Evolutionary conservation across 2,888 invertebrate genomes (phyloP).

Genomic region (Lepidochrysops patricia): DNA sequence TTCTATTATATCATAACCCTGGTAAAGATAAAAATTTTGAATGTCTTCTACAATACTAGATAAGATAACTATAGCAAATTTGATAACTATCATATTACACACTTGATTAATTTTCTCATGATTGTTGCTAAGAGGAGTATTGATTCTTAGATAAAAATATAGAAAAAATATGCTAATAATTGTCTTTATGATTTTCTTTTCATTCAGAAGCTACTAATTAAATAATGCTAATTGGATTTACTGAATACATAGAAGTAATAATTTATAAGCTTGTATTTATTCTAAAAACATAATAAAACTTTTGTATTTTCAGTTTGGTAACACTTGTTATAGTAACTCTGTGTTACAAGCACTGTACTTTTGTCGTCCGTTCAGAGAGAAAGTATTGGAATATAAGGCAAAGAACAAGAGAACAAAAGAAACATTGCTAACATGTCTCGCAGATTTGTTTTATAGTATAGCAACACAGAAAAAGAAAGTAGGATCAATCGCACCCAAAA

Average conservation of each 20-base stretch:
- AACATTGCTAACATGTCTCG: conserved; percentile 96
- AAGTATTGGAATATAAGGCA: conserved; percentile 97
- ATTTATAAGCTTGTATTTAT: too few relatives aligned
- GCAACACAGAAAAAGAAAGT: conserved; percentile 99
- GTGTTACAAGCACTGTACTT: conserved; percentile 99
- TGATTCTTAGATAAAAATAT: not conserved
- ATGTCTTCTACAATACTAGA: not conserved
- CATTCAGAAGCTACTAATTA: too few relatives aligned
- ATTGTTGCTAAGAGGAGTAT: not conserved
- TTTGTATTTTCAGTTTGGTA: conserved; percentile 86
- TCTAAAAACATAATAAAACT: not conserved
- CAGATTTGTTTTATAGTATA: conserved; percentile 98
- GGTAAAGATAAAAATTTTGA: not conserved
- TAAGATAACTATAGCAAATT: not conserved
- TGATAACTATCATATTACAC: not conserved
- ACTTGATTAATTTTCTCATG: not conserved
- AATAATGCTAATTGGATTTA: too few relatives aligned
- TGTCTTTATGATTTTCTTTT: too few relatives aligned
- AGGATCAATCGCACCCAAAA: conserved; percentile 99
- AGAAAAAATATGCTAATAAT: too few relatives aligned
- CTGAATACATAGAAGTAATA: too few relatives aligned
- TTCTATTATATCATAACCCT: not conserved
- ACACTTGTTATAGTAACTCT: conserved; percentile 99
- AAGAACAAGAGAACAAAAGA: conserved; percentile 97
- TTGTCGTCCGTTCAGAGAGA: conserved; percentile 98